Percentiles rank a stretch among this genome's conserved stretches.
These are phyloP conservation scores for Erinaceus europaeus DNA, from an alignment of 2,113 vertebrate genomes.

Conservation along the genomic window DNA sequence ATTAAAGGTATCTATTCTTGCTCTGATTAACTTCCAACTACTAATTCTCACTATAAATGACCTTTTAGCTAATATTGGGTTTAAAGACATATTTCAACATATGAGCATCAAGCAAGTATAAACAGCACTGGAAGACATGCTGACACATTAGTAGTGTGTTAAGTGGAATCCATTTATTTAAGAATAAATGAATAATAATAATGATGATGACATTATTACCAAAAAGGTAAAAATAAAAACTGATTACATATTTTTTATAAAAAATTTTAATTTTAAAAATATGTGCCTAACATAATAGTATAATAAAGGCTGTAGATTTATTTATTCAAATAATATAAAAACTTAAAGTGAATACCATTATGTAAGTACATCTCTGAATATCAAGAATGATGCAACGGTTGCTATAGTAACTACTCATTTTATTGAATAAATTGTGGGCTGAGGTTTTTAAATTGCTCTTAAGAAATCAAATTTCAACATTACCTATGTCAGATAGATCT, in stretches of 20 bases:
- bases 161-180: slow-evolving; percentile 46
- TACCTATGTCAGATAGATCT: not conserved
- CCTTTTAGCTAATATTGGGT: slow-evolving; percentile 29
- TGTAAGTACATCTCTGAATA: slow-evolving; percentile 64
- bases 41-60: slow-evolving; percentile 26
- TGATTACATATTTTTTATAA: slow-evolving; percentile 37
- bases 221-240: slow-evolving; percentile 42
- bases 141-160: slow-evolving; percentile 44
- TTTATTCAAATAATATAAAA: slow-evolving; percentile 54
- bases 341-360: slow-evolving; percentile 60
- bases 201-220: slow-evolving; percentile 41
- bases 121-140: slow-evolving; percentile 43
- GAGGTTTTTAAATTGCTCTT: slow-evolving; percentile 47
- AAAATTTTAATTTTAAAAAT: slow-evolving; percentile 33
- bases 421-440: slow-evolving; percentile 61
- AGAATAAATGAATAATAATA: slow-evolving; percentile 49
- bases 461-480: slow-evolving; percentile 40
- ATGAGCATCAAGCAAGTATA: slow-evolving; percentile 32
- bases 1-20: not conserved
- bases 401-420: slow-evolving; percentile 68
- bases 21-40: slow-evolving; percentile 34
- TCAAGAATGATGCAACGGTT: slow-evolving; percentile 70
- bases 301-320: slow-evolving; percentile 30
- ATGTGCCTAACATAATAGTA: slow-evolving; percentile 44
- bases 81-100: slow-evolving; percentile 56